Evolutionary conservation across 2,888 invertebrate genomes (phyloP).

Genomic region (Blastobasis lacticolella): DNA sequence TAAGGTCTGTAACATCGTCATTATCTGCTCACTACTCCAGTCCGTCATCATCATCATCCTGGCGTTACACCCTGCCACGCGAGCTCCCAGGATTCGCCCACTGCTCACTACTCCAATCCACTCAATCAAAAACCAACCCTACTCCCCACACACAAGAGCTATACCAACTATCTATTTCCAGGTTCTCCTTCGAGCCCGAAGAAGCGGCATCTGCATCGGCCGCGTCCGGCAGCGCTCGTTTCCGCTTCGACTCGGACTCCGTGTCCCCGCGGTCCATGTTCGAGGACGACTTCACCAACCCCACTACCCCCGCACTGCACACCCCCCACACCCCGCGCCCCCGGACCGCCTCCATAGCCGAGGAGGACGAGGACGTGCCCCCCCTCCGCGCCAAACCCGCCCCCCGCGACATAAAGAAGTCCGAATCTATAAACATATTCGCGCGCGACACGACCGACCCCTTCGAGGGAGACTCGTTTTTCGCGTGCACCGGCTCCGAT

Average conservation of each 20-base stretch:
- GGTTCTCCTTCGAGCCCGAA: slow-evolving; percentile 58
- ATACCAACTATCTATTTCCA: slow-evolving; percentile 13
- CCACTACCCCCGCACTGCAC: slow-evolving; percentile 34
- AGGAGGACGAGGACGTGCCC: slow-evolving; percentile 60
- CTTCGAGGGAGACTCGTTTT: slow-evolving; percentile 92
- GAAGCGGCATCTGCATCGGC: slow-evolving; percentile 49
- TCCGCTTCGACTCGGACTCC: slow-evolving; percentile 63
- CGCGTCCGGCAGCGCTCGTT: slow-evolving; percentile 45
- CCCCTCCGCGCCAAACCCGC: slow-evolving; percentile 49
- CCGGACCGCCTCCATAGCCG: slow-evolving; percentile 62
- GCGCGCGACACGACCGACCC: slow-evolving; percentile 86
- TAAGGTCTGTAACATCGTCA: too few relatives aligned
- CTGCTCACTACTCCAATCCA: too few relatives aligned
- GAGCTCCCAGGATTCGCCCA: too few relatives aligned
- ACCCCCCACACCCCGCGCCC: slow-evolving; percentile 28
- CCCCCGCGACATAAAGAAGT: slow-evolving; percentile 82
- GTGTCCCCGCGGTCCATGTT: slow-evolving; percentile 69
- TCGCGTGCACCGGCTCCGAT: slow-evolving; percentile 74
- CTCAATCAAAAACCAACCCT: too few relatives aligned
- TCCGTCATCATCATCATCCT: too few relatives aligned
- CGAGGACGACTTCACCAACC: slow-evolving; percentile 80
- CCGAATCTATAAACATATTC: slow-evolving; percentile 93
- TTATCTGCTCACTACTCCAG: too few relatives aligned
- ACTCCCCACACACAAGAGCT: not conserved
- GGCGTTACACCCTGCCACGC: too few relatives aligned